A percentile compares a stretch with the other conserved stretches of the same genome.
Evolutionary conservation across 2,888 invertebrate genomes (phyloP).

Genomic region (Strigamia crassipes): DNA sequence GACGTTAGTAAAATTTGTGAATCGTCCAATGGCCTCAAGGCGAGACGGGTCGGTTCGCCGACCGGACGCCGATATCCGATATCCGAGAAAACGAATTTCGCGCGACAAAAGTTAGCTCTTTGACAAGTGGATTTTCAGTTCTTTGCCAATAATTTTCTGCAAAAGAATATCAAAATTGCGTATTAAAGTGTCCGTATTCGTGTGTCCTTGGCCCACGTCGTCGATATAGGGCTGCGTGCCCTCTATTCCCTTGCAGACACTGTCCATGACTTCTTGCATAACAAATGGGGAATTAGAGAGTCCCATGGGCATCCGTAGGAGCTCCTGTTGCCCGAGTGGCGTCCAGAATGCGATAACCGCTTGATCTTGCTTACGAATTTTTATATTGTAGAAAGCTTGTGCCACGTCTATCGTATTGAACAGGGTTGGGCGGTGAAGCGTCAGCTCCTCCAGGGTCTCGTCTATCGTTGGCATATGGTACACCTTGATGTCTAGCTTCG

Average conservation of each 20-base stretch:
- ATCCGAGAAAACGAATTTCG: background rate
- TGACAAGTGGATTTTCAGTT: background rate
- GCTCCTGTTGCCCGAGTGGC: background rate
- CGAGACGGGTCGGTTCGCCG: too few species aligned
- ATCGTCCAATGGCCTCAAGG: too few species aligned
- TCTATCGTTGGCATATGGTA: background rate
- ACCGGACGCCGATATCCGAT: too few species aligned
- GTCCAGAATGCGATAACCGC: background rate
- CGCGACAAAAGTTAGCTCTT: background rate
- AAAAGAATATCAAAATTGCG: background rate
- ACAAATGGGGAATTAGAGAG: background rate
- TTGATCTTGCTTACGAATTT: background rate
- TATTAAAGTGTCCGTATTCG: background rate
- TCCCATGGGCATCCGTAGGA: background rate
- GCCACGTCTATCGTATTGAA: background rate
- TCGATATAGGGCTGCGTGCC: background rate
- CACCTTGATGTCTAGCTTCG: background rate
- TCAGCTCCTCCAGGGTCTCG: too few species aligned
- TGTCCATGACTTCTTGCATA: background rate
- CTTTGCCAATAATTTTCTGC: background rate
- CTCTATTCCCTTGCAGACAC: background rate
- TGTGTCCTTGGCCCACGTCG: background rate
- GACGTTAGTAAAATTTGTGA: too few species aligned
- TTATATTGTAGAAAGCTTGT: background rate
- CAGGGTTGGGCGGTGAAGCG: too few species aligned